Evolutionary conservation across 2,797 vertebrate genomes (phyloP), one percentile per base, ranked within the genome.

Genomic region (Gobio occitaniae): DNA sequence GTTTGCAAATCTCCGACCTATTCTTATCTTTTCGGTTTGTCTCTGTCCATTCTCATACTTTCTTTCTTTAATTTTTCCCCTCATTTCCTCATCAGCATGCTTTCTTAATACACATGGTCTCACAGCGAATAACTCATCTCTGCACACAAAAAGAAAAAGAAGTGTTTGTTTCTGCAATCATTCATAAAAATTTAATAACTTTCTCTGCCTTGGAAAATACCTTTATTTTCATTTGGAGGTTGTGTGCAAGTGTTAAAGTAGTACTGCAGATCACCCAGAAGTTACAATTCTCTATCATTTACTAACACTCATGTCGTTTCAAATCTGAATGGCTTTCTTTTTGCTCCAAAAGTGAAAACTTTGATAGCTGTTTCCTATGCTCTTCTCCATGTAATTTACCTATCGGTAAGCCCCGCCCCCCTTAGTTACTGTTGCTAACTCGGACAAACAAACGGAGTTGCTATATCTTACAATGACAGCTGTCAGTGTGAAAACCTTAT

Each of bases 1-100:
- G 84, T 84, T 88, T 70, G 76, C 77, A 72, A 75, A 86, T 79
- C 59, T 82, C 76, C 59, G 44, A 78, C 71, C 77, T 75, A 66
- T 69, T 80, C 77, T 70, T 69, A 74, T 69, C 59, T 54, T 61
- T 41, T 44, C 48, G 47, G 72, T 76, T 68, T n/a, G n/a, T 75
- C 13, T 78, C 69, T 82, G 75, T 71, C 66, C 56, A 36, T 63
- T 63, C 47, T 74, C 79, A 71, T 71, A 41, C 72, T 25, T 56
- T 71, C 7, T 4, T 7, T 21, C 13, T 68, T 61, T 78, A 38
- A 77, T 77, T 75, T 50, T 17, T 36, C 52, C 17, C 50, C 63
- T 75, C 48, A 65, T 77, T 82, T 59, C 66, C 78, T 84, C 87
- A 80, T 78, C 81, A 90, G 82, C 85, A 80, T 82, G 86, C 87